A percentile compares a stretch with the other conserved stretches of the same genome.
Evolutionary conservation across 2,888 invertebrate genomes (phyloP).

Genomic region (Argyra leucocephala): DNA sequence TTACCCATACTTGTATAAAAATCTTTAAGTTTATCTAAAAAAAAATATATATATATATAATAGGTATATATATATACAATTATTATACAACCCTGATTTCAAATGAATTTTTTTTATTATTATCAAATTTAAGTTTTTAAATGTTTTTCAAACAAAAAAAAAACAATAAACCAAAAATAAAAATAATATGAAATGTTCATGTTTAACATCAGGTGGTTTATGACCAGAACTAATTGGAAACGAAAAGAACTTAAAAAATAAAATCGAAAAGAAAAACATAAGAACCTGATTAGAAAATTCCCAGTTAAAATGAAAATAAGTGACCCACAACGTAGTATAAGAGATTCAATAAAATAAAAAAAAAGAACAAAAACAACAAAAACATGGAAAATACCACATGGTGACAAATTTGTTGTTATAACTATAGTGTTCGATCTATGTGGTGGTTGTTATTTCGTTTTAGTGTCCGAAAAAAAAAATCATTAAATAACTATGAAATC

Average conservation of each 20-base stretch:
- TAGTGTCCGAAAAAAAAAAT: no score
- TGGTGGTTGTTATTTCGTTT: not conserved
- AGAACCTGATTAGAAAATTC: not conserved
- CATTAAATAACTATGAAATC: not conserved
- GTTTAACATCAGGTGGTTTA: not conserved
- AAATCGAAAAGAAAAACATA: not conserved
- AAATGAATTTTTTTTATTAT: no score
- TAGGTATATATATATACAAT: no score
- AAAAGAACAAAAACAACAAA: no score
- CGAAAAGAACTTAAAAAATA: not conserved
- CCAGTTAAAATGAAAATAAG: not conserved
- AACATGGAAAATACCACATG: not conserved
- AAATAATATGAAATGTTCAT: not conserved
- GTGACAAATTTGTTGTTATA: not conserved
- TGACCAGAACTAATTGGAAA: not conserved
- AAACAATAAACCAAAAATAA: no score
- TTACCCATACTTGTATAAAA: no score
- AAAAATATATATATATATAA: no score
- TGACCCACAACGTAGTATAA: not conserved
- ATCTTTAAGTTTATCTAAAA: no score
- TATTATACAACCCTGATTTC: no score
- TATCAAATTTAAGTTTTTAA: no score
- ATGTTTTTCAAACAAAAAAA: no score
- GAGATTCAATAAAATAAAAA: not conserved
- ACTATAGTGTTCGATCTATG: not conserved